Evolutionary conservation across 2,888 invertebrate species (phyloP).

Genomic region (Agelastica alni): DNA sequence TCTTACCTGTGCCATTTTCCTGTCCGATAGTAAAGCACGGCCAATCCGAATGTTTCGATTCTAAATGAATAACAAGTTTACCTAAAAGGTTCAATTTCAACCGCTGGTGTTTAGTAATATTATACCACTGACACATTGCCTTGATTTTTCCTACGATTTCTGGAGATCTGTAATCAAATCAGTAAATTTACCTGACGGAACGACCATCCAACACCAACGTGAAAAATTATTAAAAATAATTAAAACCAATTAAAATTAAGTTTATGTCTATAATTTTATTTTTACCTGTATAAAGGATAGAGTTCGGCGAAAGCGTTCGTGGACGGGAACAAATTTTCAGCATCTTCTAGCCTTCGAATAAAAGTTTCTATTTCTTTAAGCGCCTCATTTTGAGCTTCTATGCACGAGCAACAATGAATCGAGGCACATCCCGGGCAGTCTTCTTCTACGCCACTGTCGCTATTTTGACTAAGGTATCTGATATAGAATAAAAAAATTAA

Average conservation of each 20-base stretch:
- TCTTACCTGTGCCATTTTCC: slow-evolving; percentile 35
- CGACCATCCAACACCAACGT: not conserved
- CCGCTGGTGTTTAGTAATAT: slow-evolving; percentile 82
- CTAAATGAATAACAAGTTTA: slow-evolving; percentile 62
- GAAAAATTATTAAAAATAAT: not conserved
- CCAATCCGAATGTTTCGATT: slow-evolving; percentile 48
- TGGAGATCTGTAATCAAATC: slow-evolving; percentile 60
- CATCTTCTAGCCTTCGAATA: slow-evolving; percentile 73
- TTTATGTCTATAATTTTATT: no score
- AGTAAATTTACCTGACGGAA: not conserved
- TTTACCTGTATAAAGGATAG: slow-evolving; percentile 61
- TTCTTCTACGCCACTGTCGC: slow-evolving; percentile 51
- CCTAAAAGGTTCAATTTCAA: slow-evolving; percentile 78
- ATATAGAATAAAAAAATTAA: not conserved
- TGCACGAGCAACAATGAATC: slow-evolving; percentile 72
- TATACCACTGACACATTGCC: slow-evolving; percentile 91
- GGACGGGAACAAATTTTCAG: slow-evolving; percentile 83
- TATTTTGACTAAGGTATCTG: slow-evolving; percentile 42
- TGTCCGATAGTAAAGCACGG: slow-evolving; percentile 37
- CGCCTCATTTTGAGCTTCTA: slow-evolving; percentile 73
- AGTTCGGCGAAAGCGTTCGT: slow-evolving; percentile 76
- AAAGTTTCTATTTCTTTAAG: slow-evolving; percentile 74
- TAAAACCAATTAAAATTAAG: not conserved
- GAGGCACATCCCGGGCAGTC: slow-evolving; percentile 72
- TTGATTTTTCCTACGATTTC: slow-evolving; percentile 71